These are phyloP conservation scores for Eospalax fontanierii DNA, from an alignment of 2,797 vertebrate species.

Conservation along the genomic window DNA sequence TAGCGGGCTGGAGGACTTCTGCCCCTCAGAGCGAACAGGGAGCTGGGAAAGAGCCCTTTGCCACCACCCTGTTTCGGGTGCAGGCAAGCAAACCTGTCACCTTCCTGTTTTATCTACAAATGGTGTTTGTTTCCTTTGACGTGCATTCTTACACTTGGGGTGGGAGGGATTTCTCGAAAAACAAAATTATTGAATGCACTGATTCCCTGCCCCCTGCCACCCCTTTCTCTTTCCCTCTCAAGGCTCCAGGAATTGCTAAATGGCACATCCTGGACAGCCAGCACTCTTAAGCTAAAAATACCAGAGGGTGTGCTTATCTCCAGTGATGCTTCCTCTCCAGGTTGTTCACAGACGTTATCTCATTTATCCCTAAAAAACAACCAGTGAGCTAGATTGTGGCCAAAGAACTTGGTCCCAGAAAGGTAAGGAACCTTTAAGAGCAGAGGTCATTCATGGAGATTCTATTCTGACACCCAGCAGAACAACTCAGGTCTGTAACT, in stretches of 20 bases:
- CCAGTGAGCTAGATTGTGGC: slow-evolving; percentile 38
- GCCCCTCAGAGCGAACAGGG: not conserved
- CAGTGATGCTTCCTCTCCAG: slow-evolving; percentile 76
- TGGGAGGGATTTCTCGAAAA: slow-evolving; percentile 81
- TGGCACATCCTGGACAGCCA: slow-evolving; percentile 62
- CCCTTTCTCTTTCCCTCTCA: slow-evolving; percentile 82
- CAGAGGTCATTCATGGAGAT: not conserved
- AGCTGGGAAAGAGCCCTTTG: slow-evolving; percentile 10
- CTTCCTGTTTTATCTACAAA: slow-evolving; percentile 83
- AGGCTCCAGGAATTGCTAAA: slow-evolving; percentile 60
- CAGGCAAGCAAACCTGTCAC: slow-evolving; percentile 75
- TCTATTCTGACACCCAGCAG: not conserved
- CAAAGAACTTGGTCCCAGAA: slow-evolving; percentile 31
- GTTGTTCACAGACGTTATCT: slow-evolving; percentile 80
- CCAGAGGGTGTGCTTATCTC: slow-evolving; percentile 75
- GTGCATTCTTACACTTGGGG: slow-evolving; percentile 63
- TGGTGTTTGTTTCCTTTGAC: slow-evolving; percentile 86
- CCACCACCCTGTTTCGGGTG: slow-evolving; percentile 17
- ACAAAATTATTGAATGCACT: slow-evolving; percentile 31
- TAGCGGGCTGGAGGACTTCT: not conserved
- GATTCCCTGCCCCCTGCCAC: slow-evolving; percentile 10
- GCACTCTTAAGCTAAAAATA: slow-evolving; percentile 82
- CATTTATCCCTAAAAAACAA: slow-evolving; percentile 82
- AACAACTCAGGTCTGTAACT: not conserved
- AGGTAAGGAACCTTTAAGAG: slow-evolving; percentile 33